Evolutionary conservation across 2,113 vertebrate genomes (phyloP), one percentile per base, ranked within the genome.

Genomic region (Lophura nycthemera): DNA sequence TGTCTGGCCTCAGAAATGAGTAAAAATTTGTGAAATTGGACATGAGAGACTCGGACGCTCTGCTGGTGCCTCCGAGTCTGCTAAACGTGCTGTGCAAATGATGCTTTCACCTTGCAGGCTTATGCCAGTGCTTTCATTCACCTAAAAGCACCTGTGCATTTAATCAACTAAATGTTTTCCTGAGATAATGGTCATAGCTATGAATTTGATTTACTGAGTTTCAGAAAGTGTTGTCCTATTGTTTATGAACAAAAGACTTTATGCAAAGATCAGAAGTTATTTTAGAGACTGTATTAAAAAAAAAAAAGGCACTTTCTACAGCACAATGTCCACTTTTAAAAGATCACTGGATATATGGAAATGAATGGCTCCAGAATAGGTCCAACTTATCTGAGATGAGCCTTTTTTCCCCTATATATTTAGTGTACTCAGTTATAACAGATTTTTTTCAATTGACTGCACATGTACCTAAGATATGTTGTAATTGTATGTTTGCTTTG

Each of bases 1-100:
- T 29, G 15, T 32, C 21, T 38, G 47, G 7, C 27, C 40, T 74
- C 9, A 5, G 13, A 29, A n/a, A 8, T 8, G 22, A 54, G 5
- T 54, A 21, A 56, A 77, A 40, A 29, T 29, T 7, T 12, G 6
- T 4, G 16, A 11, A 36, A 64, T 25, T 48, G 34, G 71, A 21
- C 43, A 3, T 0, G 0, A 27, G 74, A 88, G 38, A 42, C 5
- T 30, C 29, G 11, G 0, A 9, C 32, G 22, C 27, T 1, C 2
- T 30, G 17, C 45, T 64, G n/a, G n/a, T 30, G 56, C 50, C n/a
- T 86, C 7, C 0, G 43, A 38, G 36, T 63, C 52, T 42, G 56
- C 81, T 83, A 8, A 56, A 24, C 17, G 34, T 78, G 32, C 69
- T 45, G 2, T 18, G 40, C 15, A 52, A 42, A 11, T 2, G 18